Conservation (phyloP, 2,888 invertebrate species). For the Ophion slaviceki region DNA sequence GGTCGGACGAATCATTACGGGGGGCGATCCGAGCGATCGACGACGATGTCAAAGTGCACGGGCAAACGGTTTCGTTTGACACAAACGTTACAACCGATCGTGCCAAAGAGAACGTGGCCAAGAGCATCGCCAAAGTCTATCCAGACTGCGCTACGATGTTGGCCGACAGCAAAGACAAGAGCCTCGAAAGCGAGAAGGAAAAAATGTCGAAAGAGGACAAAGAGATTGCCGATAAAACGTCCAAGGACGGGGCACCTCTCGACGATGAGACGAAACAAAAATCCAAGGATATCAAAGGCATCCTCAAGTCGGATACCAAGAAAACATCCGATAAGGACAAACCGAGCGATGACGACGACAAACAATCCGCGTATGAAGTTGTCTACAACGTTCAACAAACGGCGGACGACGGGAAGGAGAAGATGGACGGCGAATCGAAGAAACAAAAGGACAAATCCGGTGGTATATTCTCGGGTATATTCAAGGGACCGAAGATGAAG, state of each 20-base stretch:
- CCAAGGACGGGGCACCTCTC: constrained; percentile 81
- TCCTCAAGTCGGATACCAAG: constrained; percentile 72
- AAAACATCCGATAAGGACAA: constrained; percentile 68
- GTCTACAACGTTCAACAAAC: constrained; percentile 74
- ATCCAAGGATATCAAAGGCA: constrained; percentile 55
- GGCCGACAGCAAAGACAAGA: constrained; percentile 61
- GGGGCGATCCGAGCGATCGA: constrained; percentile 44
- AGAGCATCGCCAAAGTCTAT: constrained; percentile 70
- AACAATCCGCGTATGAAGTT: constrained; percentile 74
- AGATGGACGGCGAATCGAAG: constrained; percentile 72
- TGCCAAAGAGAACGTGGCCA: constrained; percentile 63
- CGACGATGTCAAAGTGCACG: constrained; percentile 62
- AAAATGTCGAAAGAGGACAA: constrained; percentile 85
- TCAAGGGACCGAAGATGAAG: constrained; percentile 79
- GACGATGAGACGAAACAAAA: constrained; percentile 84
- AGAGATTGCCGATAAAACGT: constrained; percentile 84
- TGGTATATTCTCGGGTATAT: constrained; percentile 79
- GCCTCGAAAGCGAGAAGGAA: constrained; percentile 83
- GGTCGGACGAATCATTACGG: constrained; percentile 50
- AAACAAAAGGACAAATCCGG: constrained; percentile 78
- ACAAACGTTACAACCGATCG: constrained; percentile 70
- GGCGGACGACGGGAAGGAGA: constrained; percentile 66
- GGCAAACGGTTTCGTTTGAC: constrained; percentile 71
- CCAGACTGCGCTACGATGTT: constrained; percentile 69
- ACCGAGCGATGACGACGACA: constrained; percentile 62